These are phyloP conservation scores for Hyperoodon ampullatus DNA, from an alignment of 2,113 vertebrate genomes.

Conservation along the genomic window DNA sequence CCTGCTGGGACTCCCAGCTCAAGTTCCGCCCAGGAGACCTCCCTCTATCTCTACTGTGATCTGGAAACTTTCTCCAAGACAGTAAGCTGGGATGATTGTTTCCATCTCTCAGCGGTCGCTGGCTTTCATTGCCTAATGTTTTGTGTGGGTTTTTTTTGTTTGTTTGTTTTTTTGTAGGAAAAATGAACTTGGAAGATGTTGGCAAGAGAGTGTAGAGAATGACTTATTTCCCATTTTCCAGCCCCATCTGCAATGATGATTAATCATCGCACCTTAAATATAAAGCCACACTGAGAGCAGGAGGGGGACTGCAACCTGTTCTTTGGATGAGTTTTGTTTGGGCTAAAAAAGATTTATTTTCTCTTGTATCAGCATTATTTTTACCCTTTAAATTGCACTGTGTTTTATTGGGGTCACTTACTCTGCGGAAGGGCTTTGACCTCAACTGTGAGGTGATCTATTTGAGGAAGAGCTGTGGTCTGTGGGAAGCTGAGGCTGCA, in stretches of 20 bases:
- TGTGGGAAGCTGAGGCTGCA: constrained; percentile 63
- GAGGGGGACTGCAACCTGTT: constrained; percentile 13
- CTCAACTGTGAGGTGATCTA: constrained; percentile 54
- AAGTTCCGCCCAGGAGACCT: too few relatives aligned
- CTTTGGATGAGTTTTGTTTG: constrained; percentile 66
- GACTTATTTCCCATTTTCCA: background rate
- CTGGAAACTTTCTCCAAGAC: background rate
- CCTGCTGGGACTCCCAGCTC: background rate
- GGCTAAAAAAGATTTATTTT: constrained; percentile 68
- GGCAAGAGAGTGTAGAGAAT: background rate
- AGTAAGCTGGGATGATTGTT: background rate
- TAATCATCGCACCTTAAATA: background rate
- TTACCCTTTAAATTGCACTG: constrained; percentile 32
- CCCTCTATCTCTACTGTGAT: background rate
- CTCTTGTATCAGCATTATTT: constrained; percentile 59
- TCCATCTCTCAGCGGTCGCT: background rate
- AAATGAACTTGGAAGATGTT: background rate
- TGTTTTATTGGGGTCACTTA: constrained; percentile 74
- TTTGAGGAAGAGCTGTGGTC: constrained; percentile 64
- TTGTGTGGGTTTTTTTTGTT: background rate
- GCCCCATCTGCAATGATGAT: background rate
- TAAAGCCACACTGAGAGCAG: background rate
- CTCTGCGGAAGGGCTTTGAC: constrained; percentile 62
- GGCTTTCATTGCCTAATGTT: background rate
- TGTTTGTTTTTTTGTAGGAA: background rate